A percentile compares a stretch with the other conserved stretches of the same genome.
Conservation (phyloP, 1,140 invertebrate species). For the Penaeus vannamei region DNA sequence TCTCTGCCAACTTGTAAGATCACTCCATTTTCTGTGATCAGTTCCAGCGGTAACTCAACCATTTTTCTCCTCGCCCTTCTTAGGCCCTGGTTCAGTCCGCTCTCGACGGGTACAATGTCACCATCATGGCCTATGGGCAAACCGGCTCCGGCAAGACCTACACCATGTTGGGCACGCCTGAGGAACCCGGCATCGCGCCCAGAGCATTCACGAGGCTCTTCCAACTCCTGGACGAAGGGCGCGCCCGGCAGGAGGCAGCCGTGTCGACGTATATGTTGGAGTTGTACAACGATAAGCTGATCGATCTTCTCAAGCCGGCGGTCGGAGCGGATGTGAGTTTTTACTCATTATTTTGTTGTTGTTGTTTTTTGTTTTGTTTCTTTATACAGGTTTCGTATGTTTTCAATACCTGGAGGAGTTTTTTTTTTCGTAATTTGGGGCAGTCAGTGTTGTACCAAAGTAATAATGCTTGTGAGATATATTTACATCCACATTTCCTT, state of each 20-base stretch:
- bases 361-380: too few relatives aligned
- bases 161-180: conserved; percentile 86
- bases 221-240: conserved; percentile 77
- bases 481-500: too few relatives aligned
- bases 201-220: conserved; percentile 88
- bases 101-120: conserved; percentile 86
- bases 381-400: too few relatives aligned
- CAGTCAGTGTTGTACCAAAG: too few relatives aligned
- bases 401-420: too few relatives aligned
- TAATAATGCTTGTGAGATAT: too few relatives aligned
- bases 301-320: conserved; percentile 78
- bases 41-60: neutral
- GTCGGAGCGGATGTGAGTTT: conserved; percentile 53
- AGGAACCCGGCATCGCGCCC: conserved; percentile 83
- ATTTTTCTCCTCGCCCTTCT: neutral
- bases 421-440: too few relatives aligned
- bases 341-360: too few relatives aligned
- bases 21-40: neutral
- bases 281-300: conserved; percentile 79
- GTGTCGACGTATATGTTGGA: conserved; percentile 72
- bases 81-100: conserved; percentile 67
- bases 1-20: neutral
- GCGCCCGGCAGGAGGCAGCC: conserved; percentile 80
- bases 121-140: conserved; percentile 93
- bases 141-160: conserved; percentile 94